Evolutionary conservation across 2,113 vertebrate species (phyloP), one percentile per base, ranked within the genome.

Genomic region (Todiramphus saurophagus): DNA sequence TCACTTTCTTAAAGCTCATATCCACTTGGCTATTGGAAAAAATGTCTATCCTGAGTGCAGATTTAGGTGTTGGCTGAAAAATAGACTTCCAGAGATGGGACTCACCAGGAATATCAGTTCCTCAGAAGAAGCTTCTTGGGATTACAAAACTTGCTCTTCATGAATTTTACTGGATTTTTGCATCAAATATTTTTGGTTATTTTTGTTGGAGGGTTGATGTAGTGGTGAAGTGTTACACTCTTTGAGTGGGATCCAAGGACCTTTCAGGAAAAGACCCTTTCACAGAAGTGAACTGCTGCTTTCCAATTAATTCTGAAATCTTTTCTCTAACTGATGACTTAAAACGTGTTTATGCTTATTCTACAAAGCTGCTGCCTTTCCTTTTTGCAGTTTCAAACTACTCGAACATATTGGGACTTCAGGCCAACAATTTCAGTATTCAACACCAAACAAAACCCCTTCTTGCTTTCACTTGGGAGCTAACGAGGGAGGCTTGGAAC

Each of bases 111-210:
- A 2, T 68, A 84, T 72, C 50, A 19, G 27, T 73, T 85, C 70
- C 70, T 95, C 78, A 90, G 79, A 93, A 73, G 90, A 85, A 58
- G 48, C 44, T 64, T 9, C 63, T 77, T 39, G 35, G 20, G 7
- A 66, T 77, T 94, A 90, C 85, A 93, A 58, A 88, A 62, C 53
- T 94, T 94, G 53, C 94, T 85, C 92, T 56, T 93, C 30, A 93
- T 90, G 82, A 88, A 73, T 94, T 85, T 94, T 35, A 35, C 30
- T 66, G 62, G 67, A 37, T 80, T 92, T 90, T 58, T 80, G 50
- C 79, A 69, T 89, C 41, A 41, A 51, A 27, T 83, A 11, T 11
- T 80, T 82, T 66, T 76, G 63, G 75, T 76, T 94, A 7, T 95
- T 93, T 93, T 76, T 80, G 88, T 83, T 94, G 94, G 90, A 90